A percentile compares a stretch with the other conserved stretches of the same genome.
Evolutionary conservation across 2,888 invertebrate species (phyloP).

Genomic region (Sphaerophoria rueppellii): DNA sequence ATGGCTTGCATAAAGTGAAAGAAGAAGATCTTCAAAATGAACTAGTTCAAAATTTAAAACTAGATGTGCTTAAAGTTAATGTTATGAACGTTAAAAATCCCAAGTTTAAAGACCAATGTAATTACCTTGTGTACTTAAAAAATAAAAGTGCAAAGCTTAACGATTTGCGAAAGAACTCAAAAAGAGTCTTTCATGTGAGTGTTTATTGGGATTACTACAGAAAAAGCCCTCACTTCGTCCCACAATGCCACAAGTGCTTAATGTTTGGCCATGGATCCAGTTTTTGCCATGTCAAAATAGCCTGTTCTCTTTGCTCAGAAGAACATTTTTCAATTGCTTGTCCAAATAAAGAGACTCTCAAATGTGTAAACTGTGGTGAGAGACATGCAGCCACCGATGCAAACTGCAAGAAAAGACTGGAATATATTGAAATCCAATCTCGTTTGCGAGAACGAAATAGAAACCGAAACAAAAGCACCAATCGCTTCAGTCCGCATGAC

Average conservation of each 20-base stretch:
- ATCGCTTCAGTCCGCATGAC: too few relatives aligned
- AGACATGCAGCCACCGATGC: conserved; percentile 18
- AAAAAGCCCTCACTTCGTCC: conserved; percentile 1
- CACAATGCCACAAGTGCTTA: background rate
- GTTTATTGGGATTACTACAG: background rate
- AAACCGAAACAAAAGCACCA: too few relatives aligned
- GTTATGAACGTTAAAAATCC: conserved; percentile 17
- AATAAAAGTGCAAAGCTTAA: background rate
- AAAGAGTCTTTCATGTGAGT: background rate
- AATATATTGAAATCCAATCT: conserved; percentile 13
- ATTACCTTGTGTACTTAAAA: background rate
- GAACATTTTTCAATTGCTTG: conserved; percentile 1
- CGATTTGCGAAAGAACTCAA: background rate
- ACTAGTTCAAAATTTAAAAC: conserved; percentile 9
- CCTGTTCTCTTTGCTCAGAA: conserved; percentile 5
- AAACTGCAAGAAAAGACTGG: conserved; percentile 11
- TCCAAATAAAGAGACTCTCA: conserved; percentile 7
- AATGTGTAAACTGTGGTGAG: conserved; percentile 40
- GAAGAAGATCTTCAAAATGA: background rate
- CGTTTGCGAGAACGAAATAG: conserved; percentile 4
- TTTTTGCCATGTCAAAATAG: conserved; percentile 17
- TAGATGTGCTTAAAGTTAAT: conserved; percentile 8
- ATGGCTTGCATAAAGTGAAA: conserved; percentile 16
- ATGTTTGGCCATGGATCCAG: conserved; percentile 5
- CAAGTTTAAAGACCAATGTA: background rate